Conservation (phyloP, 2,113 vertebrate genomes). For the Chaetorhynchus papuensis region DNA sequence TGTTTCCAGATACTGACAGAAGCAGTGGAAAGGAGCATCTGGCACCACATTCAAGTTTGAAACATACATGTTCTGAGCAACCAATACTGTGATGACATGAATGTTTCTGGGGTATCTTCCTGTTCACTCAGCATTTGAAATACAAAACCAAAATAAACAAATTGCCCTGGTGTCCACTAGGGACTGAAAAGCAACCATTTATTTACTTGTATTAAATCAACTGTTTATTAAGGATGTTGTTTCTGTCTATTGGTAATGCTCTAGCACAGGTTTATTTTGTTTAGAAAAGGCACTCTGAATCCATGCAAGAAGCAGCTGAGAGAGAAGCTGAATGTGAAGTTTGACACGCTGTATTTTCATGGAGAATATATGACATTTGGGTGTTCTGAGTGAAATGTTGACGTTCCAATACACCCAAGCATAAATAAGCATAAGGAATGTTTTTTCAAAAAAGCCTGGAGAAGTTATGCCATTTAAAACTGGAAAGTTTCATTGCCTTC, state of each 20-base stretch:
- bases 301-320: background rate
- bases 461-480: background rate
- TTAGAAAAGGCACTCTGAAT: background rate
- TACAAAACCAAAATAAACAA: background rate
- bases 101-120: background rate
- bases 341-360: background rate
- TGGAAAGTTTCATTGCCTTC: background rate
- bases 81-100: background rate
- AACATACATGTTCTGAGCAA: background rate
- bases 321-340: background rate
- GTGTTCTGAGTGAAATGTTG: background rate
- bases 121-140: background rate
- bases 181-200: background rate
- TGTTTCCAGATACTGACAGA: background rate
- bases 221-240: background rate
- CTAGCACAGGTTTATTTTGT: background rate
- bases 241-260: background rate
- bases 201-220: background rate
- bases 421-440: background rate
- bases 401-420: background rate
- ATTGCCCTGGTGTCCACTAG: background rate
- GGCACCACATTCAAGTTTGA: background rate
- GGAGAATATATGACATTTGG: background rate
- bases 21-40: background rate
- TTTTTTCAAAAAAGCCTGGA: background rate